Base-by-base conservation (phyloP, 2,797 vertebrate species). In the Urocyon cinereoargenteus region DNA sequence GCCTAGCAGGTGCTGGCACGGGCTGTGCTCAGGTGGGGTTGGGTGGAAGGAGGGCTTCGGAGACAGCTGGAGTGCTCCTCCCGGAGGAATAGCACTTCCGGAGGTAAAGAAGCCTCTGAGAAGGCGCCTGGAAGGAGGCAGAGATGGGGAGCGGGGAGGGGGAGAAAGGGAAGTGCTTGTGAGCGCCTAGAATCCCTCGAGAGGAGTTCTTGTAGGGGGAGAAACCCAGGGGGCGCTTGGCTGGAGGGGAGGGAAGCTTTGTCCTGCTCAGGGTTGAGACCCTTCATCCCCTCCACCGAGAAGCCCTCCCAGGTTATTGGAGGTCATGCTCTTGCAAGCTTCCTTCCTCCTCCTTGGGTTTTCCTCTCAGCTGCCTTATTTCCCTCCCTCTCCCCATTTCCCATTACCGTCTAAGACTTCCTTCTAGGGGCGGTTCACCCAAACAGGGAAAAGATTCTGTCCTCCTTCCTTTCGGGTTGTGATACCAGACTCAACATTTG, bases 1-100 rank as follows among this genome's bases (percentile, higher is more conserved):
- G 90, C 49, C n/a, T 90, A 86, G 95, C 98, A 86, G 24, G 26
- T 53, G 31, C 90, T 57, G 53, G 94, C 83, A 77, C 85, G 68
- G 16, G 15, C 70, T 5, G 0, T 5, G 49, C 53, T 87, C 31
- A 10, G 57, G 36, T 84, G 77, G 79, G 59, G 13, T 49, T 34
- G 70, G 24, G 36, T 26, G 61, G 34, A 57, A 85, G 40, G 62
- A 83, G 36, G 82, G 78, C 77, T n/a, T 31, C 2, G 86, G 64
- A 75, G 68, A 55, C 61, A 6, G 75, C 57, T 40, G 1, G 40
- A 36, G 53, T 14, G 11, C 49, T 61, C 68, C 34, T 70, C 22
- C 51, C 5, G 24, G 26, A 19, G 49, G 31, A 86, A 64, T 0
- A 31, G 53, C 79, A 73, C 49, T 81, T 75, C 45, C 31, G 1